Evolutionary conservation across 1,140 invertebrate species (phyloP).

Genomic region (Triops cancriformis): DNA sequence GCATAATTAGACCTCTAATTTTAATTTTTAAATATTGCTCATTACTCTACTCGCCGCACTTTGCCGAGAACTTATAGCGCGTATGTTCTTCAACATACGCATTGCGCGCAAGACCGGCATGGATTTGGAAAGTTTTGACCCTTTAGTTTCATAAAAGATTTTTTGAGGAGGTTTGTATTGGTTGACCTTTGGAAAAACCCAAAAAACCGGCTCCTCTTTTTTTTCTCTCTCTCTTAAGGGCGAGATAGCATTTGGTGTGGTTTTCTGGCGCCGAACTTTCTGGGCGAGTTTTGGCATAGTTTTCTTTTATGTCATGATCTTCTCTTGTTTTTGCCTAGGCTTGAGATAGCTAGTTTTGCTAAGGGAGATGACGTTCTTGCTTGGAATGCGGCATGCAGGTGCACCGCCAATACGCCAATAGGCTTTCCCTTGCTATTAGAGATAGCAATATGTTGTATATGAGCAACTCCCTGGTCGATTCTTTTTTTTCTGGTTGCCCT

Average conservation of each 20-base stretch:
- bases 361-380: neutral
- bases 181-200: neutral
- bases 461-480: neutral
- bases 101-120: too few species aligned
- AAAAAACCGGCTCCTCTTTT: neutral
- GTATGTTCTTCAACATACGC: too few species aligned
- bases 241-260: too few species aligned
- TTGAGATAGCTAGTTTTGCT: neutral
- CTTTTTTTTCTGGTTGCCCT: neutral
- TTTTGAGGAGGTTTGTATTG: neutral
- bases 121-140: too few species aligned
- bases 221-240: too few species aligned
- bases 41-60: too few species aligned
- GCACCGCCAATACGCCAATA: neutral
- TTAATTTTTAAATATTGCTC: too few species aligned
- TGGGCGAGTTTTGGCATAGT: neutral
- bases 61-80: too few species aligned
- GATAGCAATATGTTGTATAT: neutral
- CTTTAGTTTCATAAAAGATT: neutral
- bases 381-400: neutral
- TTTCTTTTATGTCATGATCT: neutral
- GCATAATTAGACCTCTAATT: too few species aligned
- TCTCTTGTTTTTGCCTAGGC: neutral
- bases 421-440: neutral
- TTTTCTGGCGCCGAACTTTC: neutral